Percentiles rank a stretch among this genome's conserved stretches.
phyloP scores from a whole-genome alignment of 1,140 invertebrate species.

The Drosophila kepulauana region DNA sequence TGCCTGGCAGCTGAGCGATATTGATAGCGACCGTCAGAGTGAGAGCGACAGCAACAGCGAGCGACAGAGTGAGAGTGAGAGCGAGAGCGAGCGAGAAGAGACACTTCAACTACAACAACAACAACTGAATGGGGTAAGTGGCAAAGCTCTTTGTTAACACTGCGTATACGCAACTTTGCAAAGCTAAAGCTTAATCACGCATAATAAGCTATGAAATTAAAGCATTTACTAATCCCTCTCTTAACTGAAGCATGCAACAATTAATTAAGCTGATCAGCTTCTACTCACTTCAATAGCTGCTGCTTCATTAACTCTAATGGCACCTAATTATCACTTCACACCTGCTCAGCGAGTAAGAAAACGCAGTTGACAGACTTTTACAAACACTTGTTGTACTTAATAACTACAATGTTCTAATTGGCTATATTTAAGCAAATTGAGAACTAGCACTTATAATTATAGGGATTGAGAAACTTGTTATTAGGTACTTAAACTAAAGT shows the following conservation, averaged over 20 bases:
- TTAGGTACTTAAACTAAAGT: too few relatives aligned
- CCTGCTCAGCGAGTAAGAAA: too few relatives aligned
- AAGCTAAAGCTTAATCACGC: neutral
- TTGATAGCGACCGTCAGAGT: neutral
- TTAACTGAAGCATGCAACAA: neutral
- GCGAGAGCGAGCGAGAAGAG: neutral
- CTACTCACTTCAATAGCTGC: neutral
- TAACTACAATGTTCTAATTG: too few relatives aligned
- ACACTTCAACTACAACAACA: neutral
- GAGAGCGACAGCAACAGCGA: neutral
- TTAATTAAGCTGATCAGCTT: neutral
- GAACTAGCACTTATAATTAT: too few relatives aligned
- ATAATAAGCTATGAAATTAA: neutral
- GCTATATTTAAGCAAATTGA: too few relatives aligned
- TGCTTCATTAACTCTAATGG: too few relatives aligned
- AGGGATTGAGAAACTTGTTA: too few relatives aligned
- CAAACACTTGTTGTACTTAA: too few relatives aligned
- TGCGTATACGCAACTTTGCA: slow-evolving; percentile 3
- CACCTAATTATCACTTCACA: too few relatives aligned
- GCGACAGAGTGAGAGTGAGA: neutral
- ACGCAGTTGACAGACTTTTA: too few relatives aligned
- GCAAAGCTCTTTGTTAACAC: neutral
- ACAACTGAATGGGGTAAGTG: slow-evolving; percentile 11
- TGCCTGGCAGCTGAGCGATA: slow-evolving; percentile 19
- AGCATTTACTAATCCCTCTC: neutral